Evolutionary conservation across 2,113 vertebrate genomes (phyloP), one percentile per base, ranked within the genome.

Genomic region (Castor canadensis): DNA sequence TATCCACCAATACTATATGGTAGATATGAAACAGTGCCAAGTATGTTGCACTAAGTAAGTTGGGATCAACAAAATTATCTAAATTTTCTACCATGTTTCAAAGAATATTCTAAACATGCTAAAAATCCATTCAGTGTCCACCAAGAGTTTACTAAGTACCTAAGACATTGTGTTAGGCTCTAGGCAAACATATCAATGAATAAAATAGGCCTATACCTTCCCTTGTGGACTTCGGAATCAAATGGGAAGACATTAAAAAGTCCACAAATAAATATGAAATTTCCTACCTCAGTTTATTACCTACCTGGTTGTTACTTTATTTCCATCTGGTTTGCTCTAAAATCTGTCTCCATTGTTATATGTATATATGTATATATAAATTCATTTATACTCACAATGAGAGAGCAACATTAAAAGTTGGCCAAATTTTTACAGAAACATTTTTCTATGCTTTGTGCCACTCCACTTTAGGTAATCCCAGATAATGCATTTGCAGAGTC

Each of bases 231-330:
- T 69, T 38, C n/a, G n/a, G n/a, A n/a, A n/a, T n/a, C n/a, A n/a
- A n/a, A n/a, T n/a, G n/a, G n/a, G n/a, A n/a, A n/a, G n/a, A n/a
- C n/a, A n/a, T n/a, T n/a, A n/a, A n/a, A 20, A 17, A 69, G 67
- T 22, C 19, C n/a, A 45, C 5, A 56, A 64, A n/a, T n/a, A n/a
- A n/a, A n/a, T n/a, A n/a, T n/a, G n/a, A n/a, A n/a, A n/a, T n/a
- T n/a, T n/a, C n/a, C 97, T 97, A 98, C 97, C 97, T 98, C 97
- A 97, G 85, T 94, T 91, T 91, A 47, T 76, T 49, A 80, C 72
- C 96, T 92, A 96, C 91, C 91, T 96, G 96, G 71, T 87, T n/a
- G n/a, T n/a, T 85, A 45, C 67, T 90, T 96, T 85, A 47, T 85
- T 92, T 54, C 56, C 79, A 0, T 73, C 60, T 91, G 91, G 22